A percentile compares a stretch with the other conserved stretches of the same genome.
These are phyloP conservation scores for Gymnothorax javanicus DNA, from an alignment of 2,797 vertebrate species.

Conservation along the genomic window DNA sequence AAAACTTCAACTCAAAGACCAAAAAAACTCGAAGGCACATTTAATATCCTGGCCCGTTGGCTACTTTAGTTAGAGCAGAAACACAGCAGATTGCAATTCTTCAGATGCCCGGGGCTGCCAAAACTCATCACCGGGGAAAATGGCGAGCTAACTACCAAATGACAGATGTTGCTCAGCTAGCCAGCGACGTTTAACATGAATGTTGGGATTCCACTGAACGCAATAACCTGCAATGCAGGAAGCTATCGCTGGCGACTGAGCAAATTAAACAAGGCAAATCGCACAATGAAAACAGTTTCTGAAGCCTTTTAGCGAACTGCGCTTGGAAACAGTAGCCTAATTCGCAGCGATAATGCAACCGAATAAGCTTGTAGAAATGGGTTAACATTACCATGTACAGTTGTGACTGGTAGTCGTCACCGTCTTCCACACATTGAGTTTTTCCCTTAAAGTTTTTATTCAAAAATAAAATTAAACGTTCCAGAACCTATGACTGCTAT, in stretches of 20 bases:
- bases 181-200: neutral
- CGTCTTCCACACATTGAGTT: neutral
- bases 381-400: slow-evolving; percentile 1
- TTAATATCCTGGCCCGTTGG: neutral
- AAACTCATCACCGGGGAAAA: neutral
- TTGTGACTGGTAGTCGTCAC: neutral
- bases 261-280: neutral
- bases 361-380: neutral
- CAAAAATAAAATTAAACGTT: neutral
- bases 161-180: neutral
- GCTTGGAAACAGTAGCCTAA: neutral
- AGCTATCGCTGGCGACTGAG: neutral
- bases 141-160: neutral
- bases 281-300: neutral
- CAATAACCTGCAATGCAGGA: neutral
- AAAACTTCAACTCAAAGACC: neutral
- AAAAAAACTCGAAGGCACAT: neutral
- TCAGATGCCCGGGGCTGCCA: neutral
- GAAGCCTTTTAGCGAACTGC: neutral
- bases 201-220: neutral
- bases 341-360: neutral
- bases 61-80: neutral
- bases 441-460: slow-evolving; percentile 17
- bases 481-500: neutral
- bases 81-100: neutral